A percentile compares a stretch with the other conserved stretches of the same genome.
Evolutionary conservation across 2,797 vertebrate genomes (phyloP).

Genomic region (Triplophysa yarkandensis): DNA sequence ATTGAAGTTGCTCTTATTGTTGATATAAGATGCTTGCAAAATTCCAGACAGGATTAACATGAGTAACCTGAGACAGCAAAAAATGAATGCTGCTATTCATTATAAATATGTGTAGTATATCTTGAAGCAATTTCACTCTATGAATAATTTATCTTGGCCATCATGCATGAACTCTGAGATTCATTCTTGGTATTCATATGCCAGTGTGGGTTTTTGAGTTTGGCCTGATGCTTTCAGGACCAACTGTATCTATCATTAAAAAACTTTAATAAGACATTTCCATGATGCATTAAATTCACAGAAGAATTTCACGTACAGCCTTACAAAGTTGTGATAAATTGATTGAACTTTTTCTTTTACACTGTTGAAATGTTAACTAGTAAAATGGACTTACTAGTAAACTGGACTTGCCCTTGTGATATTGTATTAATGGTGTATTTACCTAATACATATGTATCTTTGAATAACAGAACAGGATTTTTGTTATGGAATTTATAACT

Average conservation of each 20-base stretch:
- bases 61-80: slow-evolving; percentile 31
- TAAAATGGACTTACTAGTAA: too few relatives aligned
- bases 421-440: too few relatives aligned
- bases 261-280: not conserved
- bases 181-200: slow-evolving; percentile 1
- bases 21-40: slow-evolving; percentile 42
- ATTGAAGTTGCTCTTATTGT: slow-evolving; percentile 37
- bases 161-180: not conserved
- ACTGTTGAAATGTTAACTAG: too few relatives aligned
- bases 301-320: too few relatives aligned
- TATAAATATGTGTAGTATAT: not conserved
- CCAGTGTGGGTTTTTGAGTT: not conserved
- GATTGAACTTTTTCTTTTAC: too few relatives aligned
- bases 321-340: too few relatives aligned
- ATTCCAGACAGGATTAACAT: slow-evolving; percentile 48
- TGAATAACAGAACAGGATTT: too few relatives aligned
- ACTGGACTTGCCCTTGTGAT: too few relatives aligned
- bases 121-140: slow-evolving; percentile 1
- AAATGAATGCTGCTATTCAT: slow-evolving; percentile 24
- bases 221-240: slow-evolving; percentile 15
- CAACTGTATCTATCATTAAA: not conserved
- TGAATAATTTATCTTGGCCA: slow-evolving; percentile 32
- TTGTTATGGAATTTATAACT: too few relatives aligned
- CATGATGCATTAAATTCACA: not conserved
- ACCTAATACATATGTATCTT: too few relatives aligned